Base-by-base conservation (phyloP, 2,797 vertebrate species). In the Poeciliopsis presidionis region DNA sequence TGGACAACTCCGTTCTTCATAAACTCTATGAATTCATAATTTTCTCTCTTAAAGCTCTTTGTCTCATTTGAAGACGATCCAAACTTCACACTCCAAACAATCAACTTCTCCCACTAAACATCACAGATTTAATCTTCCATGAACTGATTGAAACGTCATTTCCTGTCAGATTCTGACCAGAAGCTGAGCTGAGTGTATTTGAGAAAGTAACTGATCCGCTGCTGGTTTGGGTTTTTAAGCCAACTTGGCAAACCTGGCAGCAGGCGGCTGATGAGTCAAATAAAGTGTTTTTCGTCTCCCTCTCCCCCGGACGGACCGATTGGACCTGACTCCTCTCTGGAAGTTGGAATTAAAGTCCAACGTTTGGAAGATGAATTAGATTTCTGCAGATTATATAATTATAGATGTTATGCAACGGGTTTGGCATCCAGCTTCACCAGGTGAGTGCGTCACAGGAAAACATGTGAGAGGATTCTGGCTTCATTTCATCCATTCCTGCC, bases 161-260 rank as follows among this genome's bases (percentile, higher is more conserved):
- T 55, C 25, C 22, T 55, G 25, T 55, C 33, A 36, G 18, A 8
- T 7, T 65, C 18, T 39, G 61, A 33, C 57, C 59, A 63, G 41
- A 69, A 70, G 25, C 67, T 18, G 65, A 33, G 41, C 78, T 39
- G 83, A 85, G 55, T 72, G 78, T 65, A 8, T 22, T 7, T 49
- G 80, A 59, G 79, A 80, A 86, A 85, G 69, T 47, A 46, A 80
- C 72, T 75, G 72, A 86, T 78, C 30, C 63, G 43, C 71, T 49
- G 67, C 72, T 73, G 77, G 79, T 80, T 81, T 43, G 3, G 4
- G 0, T 33, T 0, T 51, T 20, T 33, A 55, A 47, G 77, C 53
- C 83, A 82, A 72, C 70, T 76, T 81, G 86, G 87, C 80, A 80
- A 72, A 51, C n/a, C 51, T 20, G 86, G 86, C 83, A 79, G 51